These are phyloP conservation scores for Coecobrya sp. DNA, from an alignment of 2,888 invertebrate genomes.

Conservation along the genomic window DNA sequence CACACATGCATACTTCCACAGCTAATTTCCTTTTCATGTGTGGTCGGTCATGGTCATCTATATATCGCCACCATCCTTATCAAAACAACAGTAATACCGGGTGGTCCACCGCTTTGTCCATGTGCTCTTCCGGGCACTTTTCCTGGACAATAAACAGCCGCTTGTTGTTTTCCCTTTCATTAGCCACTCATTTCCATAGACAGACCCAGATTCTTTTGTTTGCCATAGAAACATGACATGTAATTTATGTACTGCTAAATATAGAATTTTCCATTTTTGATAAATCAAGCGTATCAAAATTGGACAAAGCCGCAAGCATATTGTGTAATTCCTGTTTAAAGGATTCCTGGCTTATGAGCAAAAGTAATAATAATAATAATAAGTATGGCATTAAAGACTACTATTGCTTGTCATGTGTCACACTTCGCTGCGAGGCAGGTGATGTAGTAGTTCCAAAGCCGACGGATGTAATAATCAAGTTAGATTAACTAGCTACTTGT, in stretches of 20 bases:
- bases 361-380: neutral
- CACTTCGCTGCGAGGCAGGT: neutral
- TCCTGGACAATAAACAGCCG: neutral
- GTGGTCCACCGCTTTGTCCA: neutral
- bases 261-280: neutral
- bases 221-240: neutral
- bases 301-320: neutral
- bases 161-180: neutral
- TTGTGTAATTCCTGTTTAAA: neutral
- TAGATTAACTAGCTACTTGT: constrained; percentile 46
- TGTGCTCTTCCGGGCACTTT: neutral
- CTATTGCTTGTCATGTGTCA: neutral
- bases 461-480: constrained; percentile 37
- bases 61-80: neutral
- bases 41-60: neutral
- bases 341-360: neutral
- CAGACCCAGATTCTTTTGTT: neutral
- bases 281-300: neutral
- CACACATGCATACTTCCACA: neutral
- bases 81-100: neutral
- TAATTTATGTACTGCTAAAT: neutral
- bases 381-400: neutral
- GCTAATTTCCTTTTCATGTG: neutral
- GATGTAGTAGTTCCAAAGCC: neutral
- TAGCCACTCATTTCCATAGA: neutral